phyloP scores from a whole-genome alignment of 2,888 invertebrate species.

The Troides helena region DNA sequence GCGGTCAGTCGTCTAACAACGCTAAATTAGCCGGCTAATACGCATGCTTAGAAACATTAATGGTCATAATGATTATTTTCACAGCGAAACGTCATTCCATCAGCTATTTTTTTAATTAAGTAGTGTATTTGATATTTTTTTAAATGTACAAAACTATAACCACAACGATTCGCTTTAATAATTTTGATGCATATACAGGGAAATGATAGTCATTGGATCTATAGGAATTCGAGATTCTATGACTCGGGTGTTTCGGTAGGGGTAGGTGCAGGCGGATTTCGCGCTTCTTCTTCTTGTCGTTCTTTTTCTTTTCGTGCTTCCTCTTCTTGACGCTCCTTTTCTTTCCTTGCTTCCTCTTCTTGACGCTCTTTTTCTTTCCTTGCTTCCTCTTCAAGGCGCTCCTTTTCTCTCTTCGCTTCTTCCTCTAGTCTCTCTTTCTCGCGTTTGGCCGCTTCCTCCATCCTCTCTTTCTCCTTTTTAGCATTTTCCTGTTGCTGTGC shows the following conservation, averaged over 20 bases:
- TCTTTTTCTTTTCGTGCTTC: too few species aligned
- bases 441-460: slow-evolving; percentile 35
- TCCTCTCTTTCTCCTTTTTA: slow-evolving; percentile 50
- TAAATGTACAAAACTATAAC: slow-evolving; percentile 43
- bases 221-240: not conserved
- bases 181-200: too few species aligned
- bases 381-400: slow-evolving; percentile 39
- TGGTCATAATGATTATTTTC: slow-evolving; percentile 30
- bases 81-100: slow-evolving; percentile 65
- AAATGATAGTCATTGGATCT: too few species aligned
- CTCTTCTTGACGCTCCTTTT: too few species aligned
- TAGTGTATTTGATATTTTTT: slow-evolving; percentile 33
- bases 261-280: slow-evolving; percentile 23
- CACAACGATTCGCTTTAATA: not conserved
- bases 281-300: slow-evolving; percentile 36
- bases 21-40: slow-evolving; percentile 40
- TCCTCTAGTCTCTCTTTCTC: slow-evolving; percentile 36
- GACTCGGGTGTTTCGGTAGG: slow-evolving; percentile 27
- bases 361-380: slow-evolving; percentile 38
- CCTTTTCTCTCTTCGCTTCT: slow-evolving; percentile 40
- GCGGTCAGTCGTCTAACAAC: slow-evolving; percentile 45
- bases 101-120: slow-evolving; percentile 60
- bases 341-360: too few species aligned
- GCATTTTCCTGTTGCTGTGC: slow-evolving; percentile 37
- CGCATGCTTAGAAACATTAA: slow-evolving; percentile 45